phyloP scores from a whole-genome alignment of 1,140 invertebrate species.

The Zaprionus africanus region DNA sequence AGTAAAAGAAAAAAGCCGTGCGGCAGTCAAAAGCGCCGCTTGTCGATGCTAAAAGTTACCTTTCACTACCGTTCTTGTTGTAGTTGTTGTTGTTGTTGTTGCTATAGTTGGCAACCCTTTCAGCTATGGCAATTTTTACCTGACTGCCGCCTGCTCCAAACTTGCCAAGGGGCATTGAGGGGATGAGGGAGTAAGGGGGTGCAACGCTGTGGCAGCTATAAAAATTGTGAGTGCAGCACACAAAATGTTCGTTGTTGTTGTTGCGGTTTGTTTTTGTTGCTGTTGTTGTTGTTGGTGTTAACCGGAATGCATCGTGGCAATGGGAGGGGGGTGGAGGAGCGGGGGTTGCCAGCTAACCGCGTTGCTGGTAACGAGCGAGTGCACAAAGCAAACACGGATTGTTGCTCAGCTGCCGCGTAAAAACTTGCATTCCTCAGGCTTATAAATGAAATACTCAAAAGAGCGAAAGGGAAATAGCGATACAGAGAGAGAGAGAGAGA shows the following conservation, averaged over 20 bases:
- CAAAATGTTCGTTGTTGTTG: conserved; percentile 32
- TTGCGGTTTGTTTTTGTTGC: conserved; percentile 26
- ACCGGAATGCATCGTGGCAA: neutral
- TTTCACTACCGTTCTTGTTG: conserved; percentile 20
- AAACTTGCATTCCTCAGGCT: conserved; percentile 8
- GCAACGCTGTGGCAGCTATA: neutral
- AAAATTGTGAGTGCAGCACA: conserved; percentile 30
- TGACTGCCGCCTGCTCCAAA: conserved; percentile 43
- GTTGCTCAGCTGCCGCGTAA: conserved; percentile 3
- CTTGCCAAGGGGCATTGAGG: conserved; percentile 30
- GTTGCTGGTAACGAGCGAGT: conserved; percentile 49
- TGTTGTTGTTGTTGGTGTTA: conserved; percentile 34
- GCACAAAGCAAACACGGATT: conserved; percentile 56
- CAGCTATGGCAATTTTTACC: conserved; percentile 58
- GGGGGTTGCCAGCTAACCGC: conserved; percentile 35
- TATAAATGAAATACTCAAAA: conserved; percentile 5
- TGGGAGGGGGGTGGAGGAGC: rapidly evolving
- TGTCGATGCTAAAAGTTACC: conserved; percentile 65
- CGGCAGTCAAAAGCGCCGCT: conserved; percentile 72
- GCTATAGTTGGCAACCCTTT: conserved; percentile 70
- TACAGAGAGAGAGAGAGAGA: neutral
- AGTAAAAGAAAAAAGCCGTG: conserved; percentile 15
- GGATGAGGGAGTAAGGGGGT: neutral
- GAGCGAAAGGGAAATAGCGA: neutral
- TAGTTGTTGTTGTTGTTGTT: conserved; percentile 1